Evolutionary conservation across 2,888 invertebrate genomes (phyloP).

Genomic region (Dolichopus griseipennis): DNA sequence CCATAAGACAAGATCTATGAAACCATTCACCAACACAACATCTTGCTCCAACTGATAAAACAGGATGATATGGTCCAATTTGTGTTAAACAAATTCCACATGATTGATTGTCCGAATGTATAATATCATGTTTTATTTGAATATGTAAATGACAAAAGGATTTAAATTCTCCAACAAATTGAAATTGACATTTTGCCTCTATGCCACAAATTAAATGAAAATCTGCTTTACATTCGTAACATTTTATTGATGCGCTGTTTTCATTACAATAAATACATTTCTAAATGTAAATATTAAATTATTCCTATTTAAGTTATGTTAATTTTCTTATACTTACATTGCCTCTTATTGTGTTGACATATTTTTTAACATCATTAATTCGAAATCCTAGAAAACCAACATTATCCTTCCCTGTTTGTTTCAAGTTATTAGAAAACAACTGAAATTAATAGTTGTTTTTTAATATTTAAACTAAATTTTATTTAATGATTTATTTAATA

Average conservation of each 20-base stretch:
- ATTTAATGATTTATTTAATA: not conserved
- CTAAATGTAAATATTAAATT: constrained; percentile 12
- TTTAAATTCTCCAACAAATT: constrained; percentile 29
- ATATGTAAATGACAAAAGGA: constrained; percentile 32
- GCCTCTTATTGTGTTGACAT: constrained; percentile 53
- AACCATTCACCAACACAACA: constrained; percentile 35
- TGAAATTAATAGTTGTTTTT: constrained; percentile 36
- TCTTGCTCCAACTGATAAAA: constrained; percentile 26
- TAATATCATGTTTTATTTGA: constrained; percentile 25
- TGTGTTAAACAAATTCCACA: constrained; percentile 31
- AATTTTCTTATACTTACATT: constrained; percentile 47
- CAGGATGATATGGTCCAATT: constrained; percentile 22
- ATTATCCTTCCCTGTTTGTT: constrained; percentile 58
- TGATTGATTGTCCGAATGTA: constrained; percentile 16
- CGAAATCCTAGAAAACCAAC: constrained; percentile 71
- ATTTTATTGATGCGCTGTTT: constrained; percentile 29
- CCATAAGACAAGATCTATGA: constrained; percentile 30
- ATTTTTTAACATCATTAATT: constrained; percentile 57
- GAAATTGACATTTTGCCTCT: constrained; percentile 25
- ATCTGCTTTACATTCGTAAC: constrained; percentile 28
- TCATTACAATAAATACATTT: constrained; percentile 30
- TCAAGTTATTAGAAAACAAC: constrained; percentile 60
- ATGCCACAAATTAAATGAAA: constrained; percentile 33
- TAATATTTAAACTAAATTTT: not conserved
- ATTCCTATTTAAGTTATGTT: not conserved